Percentiles rank a stretch among this genome's conserved stretches.
Evolutionary conservation across 2,888 invertebrate genomes (phyloP).

Genomic region (Dysmachus trigonus): DNA sequence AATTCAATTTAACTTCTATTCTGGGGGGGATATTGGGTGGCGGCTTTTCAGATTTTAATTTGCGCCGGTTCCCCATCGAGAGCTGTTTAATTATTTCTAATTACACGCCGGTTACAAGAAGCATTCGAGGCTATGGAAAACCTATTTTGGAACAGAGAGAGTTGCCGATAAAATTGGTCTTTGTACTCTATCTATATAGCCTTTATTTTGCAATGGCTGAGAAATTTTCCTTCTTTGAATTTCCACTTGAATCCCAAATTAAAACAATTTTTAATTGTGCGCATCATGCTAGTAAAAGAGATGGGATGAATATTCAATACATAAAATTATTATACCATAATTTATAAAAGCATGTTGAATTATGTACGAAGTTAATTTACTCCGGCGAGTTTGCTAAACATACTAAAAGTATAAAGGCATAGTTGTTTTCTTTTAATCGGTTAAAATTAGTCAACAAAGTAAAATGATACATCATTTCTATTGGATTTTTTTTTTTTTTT

Average conservation of each 20-base stretch:
- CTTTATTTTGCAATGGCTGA: not conserved
- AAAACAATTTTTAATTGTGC: not conserved
- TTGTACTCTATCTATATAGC: not conserved
- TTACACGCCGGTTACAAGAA: not conserved
- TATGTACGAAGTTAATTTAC: too few species aligned
- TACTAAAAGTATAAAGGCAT: too few species aligned
- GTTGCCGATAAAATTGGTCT: not conserved
- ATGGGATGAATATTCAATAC: too few species aligned
- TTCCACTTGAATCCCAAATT: not conserved
- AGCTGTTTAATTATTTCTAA: conserved; percentile 4
- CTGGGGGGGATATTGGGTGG: not conserved
- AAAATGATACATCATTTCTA: too few species aligned
- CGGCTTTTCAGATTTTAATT: not conserved
- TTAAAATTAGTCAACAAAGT: too few species aligned
- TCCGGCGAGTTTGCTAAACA: too few species aligned
- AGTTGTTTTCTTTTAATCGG: too few species aligned
- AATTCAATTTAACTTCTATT: not conserved
- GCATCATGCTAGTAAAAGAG: too few species aligned
- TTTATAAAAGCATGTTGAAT: too few species aligned
- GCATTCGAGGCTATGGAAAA: not conserved
- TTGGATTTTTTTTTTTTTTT: too few species aligned
- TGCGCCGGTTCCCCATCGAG: not conserved
- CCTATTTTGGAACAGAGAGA: not conserved
- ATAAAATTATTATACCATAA: too few species aligned
- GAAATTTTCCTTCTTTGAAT: not conserved